Evolutionary conservation across 2,113 vertebrate genomes (phyloP).

Genomic region (Burhinus bistriatus): DNA sequence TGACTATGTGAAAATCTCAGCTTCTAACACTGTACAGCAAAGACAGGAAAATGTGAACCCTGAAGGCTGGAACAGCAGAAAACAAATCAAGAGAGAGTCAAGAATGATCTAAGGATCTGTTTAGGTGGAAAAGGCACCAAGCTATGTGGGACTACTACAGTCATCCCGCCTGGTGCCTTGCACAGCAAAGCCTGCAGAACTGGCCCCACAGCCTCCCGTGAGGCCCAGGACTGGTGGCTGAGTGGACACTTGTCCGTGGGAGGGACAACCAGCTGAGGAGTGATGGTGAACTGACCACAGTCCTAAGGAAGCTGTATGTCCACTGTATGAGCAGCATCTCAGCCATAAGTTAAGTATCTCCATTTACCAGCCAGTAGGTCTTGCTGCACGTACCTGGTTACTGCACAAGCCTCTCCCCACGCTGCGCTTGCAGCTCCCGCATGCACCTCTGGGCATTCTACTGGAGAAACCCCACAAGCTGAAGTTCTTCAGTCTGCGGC

Average conservation of each 20-base stretch:
- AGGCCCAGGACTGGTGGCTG: background rate
- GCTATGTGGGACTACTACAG: background rate
- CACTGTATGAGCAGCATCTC: background rate
- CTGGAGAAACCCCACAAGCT: background rate
- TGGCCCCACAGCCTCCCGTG: background rate
- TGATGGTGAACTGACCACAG: background rate
- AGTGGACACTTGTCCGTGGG: fast-evolving
- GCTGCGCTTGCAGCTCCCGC: background rate
- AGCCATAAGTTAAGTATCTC: background rate
- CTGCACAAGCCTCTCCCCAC: fast-evolving
- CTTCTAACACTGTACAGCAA: background rate
- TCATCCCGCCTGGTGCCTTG: background rate
- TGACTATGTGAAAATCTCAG: background rate
- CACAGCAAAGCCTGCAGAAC: background rate
- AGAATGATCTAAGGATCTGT: background rate
- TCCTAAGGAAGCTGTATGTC: background rate
- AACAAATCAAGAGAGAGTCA: background rate
- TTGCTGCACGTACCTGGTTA: background rate
- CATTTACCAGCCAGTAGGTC: background rate
- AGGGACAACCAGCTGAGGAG: background rate
- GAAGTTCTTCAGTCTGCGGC: background rate
- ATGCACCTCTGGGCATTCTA: background rate
- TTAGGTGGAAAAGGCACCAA: background rate
- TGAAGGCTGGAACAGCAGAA: background rate
- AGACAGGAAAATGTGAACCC: background rate